A percentile compares a stretch with the other conserved stretches of the same genome.
phyloP scores from a whole-genome alignment of 2,113 vertebrate species.

The Solenodon paradoxus region DNA sequence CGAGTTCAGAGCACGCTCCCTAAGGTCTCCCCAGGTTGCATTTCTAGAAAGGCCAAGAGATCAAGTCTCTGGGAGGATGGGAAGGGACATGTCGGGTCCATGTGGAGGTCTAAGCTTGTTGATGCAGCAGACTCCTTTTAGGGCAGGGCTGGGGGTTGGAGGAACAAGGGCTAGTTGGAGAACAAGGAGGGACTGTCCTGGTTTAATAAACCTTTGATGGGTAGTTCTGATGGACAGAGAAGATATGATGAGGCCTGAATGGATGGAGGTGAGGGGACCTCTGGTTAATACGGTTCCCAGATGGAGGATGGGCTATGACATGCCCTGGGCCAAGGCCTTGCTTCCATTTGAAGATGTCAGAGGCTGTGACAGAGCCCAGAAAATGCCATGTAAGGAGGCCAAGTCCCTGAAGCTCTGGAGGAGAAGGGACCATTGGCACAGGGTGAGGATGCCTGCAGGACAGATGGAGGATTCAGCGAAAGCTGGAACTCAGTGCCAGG shows the following conservation, averaged over 20 bases:
- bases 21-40: neutral
- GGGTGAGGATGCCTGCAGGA: neutral
- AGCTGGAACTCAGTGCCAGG: slow-evolving; percentile 14
- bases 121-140: too few species aligned
- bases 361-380: neutral
- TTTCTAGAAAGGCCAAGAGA: neutral
- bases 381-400: neutral
- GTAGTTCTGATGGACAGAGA: neutral
- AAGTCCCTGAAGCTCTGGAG: neutral
- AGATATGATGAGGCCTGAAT: too few species aligned
- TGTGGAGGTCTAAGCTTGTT: fast-evolving
- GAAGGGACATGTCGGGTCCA: neutral
- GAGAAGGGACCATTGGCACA: neutral
- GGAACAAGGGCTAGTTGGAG: neutral
- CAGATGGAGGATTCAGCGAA: slow-evolving; percentile 35
- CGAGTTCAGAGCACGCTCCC: neutral
- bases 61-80: neutral
- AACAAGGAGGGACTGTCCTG: neutral
- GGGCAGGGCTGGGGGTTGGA: neutral
- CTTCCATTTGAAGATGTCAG: neutral
- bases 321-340: neutral
- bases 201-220: neutral
- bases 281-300: too few species aligned
- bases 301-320: neutral
- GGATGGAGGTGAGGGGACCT: neutral